A percentile compares a stretch with the other conserved stretches of the same genome.
These are phyloP conservation scores for Sphaerophoria rueppellii DNA, from an alignment of 2,888 invertebrate genomes.

Conservation along the genomic window DNA sequence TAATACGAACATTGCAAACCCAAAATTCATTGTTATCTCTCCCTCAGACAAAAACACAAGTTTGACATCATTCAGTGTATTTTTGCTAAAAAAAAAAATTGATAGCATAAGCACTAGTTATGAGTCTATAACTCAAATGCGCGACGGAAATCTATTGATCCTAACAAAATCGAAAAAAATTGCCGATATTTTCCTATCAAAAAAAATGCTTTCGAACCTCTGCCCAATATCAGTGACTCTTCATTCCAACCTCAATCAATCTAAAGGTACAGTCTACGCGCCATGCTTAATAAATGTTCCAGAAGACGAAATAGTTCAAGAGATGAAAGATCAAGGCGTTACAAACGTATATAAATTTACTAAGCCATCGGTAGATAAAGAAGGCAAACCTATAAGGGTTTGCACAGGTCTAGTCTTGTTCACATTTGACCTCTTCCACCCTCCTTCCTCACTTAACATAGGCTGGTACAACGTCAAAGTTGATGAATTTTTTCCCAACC, in stretches of 20 bases:
- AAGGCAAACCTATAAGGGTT: not conserved
- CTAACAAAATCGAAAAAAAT: not conserved
- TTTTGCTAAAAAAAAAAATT: too few relatives aligned
- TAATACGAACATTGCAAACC: not conserved
- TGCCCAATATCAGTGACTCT: slow-evolving; percentile 6
- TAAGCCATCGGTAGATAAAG: not conserved
- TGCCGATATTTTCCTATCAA: not conserved
- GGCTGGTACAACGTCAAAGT: slow-evolving; percentile 49
- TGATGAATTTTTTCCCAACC: slow-evolving; percentile 42
- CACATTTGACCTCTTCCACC: slow-evolving; percentile 42
- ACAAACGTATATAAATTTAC: slow-evolving; percentile 11
- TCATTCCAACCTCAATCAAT: slow-evolving; percentile 17
- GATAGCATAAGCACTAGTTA: too few relatives aligned
- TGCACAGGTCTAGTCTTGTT: not conserved
- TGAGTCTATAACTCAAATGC: too few relatives aligned
- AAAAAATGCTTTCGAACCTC: slow-evolving; percentile 3
- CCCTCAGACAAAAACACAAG: too few relatives aligned
- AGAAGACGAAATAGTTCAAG: not conserved
- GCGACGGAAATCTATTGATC: too few relatives aligned
- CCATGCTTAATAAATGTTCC: not conserved
- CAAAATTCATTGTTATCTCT: slow-evolving; percentile 8
- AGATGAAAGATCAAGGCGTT: slow-evolving; percentile 4
- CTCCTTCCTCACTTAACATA: slow-evolving; percentile 28
- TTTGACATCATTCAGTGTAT: too few relatives aligned
- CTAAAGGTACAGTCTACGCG: too few relatives aligned